Conservation (phyloP, 2,113 vertebrate species). For the Pantherophis guttatus region DNA sequence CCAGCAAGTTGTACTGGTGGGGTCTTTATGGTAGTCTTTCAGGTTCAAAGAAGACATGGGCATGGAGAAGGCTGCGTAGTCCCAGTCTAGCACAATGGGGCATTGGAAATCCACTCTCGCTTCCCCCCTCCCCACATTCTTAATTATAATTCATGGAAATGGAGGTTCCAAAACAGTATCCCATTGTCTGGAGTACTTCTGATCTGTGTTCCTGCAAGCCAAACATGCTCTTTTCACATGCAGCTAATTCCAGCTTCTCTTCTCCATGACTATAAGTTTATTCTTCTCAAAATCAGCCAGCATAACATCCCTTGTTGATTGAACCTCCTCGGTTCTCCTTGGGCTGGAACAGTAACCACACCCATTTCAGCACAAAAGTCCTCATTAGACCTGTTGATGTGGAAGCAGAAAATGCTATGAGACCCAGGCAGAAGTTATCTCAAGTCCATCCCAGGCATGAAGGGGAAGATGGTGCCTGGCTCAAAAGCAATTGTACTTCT, state of each 20-base stretch:
- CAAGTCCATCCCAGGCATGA: background rate
- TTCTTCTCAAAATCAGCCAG: background rate
- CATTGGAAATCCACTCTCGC: background rate
- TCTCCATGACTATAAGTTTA: background rate
- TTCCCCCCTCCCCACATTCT: background rate
- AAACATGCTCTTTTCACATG: background rate
- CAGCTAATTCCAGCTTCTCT: background rate
- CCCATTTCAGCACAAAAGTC: background rate
- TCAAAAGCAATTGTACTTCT: background rate
- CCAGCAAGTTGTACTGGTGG: background rate
- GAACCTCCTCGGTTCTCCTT: background rate
- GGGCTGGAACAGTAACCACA: background rate
- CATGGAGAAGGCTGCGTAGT: background rate
- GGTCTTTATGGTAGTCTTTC: background rate
- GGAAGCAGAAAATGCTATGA: background rate
- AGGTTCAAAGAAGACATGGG: background rate
- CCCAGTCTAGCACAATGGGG: background rate
- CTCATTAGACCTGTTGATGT: background rate
- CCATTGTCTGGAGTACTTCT: background rate
- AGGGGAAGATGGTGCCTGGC: background rate
- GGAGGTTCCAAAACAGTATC: background rate
- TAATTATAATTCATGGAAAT: background rate
- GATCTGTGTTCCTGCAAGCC: background rate
- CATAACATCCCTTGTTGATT: background rate
- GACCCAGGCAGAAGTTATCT: background rate